Percentiles rank a stretch among this genome's conserved stretches.
phyloP scores from a whole-genome alignment of 2,888 invertebrate species.

The Dermolepida albohirtum region DNA sequence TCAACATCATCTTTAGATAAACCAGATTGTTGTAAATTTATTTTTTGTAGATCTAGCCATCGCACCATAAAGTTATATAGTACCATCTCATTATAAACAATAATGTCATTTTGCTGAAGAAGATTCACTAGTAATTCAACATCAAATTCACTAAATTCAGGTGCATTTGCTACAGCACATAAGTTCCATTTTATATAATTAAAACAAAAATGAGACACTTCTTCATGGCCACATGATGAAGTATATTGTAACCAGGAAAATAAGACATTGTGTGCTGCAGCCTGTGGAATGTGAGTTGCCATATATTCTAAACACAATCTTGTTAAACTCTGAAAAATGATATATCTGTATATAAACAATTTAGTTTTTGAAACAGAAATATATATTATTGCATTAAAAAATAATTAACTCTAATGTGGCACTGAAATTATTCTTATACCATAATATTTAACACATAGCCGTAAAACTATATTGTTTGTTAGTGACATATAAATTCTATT shows the following conservation, averaged over 20 bases:
- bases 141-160: conserved; percentile 86
- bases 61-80: conserved; percentile 82
- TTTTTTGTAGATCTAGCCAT: conserved; percentile 82
- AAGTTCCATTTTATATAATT: conserved; percentile 93
- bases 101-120: conserved; percentile 87
- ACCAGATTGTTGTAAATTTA: conserved; percentile 67
- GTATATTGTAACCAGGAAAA: conserved; percentile 94
- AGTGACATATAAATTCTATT: too few species aligned
- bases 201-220: conserved; percentile 79
- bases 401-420: too few species aligned
- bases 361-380: too few species aligned
- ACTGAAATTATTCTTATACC: too few species aligned
- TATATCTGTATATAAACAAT: background rate
- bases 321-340: conserved; percentile 77
- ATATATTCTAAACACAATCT: conserved; percentile 87
- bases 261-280: conserved; percentile 83
- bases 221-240: conserved; percentile 81
- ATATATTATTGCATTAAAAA: too few species aligned
- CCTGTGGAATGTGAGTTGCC: conserved; percentile 87
- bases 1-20: conserved; percentile 68
- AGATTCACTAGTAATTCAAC: conserved; percentile 81
- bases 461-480: background rate
- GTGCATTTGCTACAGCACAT: conserved; percentile 81
- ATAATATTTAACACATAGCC: too few species aligned
- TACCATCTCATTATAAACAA: conserved; percentile 89